Evolutionary conservation across 2,888 invertebrate species (phyloP).

Genomic region (Mimachlamys varia): DNA sequence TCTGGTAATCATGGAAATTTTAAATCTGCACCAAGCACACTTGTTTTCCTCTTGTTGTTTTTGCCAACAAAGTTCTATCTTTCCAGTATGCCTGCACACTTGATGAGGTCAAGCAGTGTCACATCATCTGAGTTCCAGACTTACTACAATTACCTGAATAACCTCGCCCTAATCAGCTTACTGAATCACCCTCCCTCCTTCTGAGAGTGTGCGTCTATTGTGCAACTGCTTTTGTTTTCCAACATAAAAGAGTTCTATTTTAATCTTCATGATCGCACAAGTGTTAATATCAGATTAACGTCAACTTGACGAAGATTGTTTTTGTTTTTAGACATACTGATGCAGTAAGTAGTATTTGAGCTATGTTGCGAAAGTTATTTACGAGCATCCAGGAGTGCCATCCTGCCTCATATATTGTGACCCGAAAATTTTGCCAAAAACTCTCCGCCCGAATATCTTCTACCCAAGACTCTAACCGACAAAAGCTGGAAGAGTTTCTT

Average conservation of each 20-base stretch:
- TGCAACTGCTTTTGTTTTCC: background rate
- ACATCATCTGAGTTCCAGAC: slow-evolving; percentile 27
- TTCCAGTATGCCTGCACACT: background rate
- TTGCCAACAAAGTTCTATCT: background rate
- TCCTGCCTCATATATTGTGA: background rate
- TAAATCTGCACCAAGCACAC: background rate
- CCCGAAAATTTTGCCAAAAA: background rate
- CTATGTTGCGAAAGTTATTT: background rate
- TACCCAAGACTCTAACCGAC: background rate
- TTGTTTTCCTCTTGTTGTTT: background rate
- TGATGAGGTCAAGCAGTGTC: slow-evolving; percentile 15
- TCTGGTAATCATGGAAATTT: background rate
- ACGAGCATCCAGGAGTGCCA: background rate
- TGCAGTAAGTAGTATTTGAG: background rate
- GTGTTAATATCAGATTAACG: background rate
- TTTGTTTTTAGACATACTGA: background rate
- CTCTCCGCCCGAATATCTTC: background rate
- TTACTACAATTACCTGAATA: slow-evolving; percentile 27
- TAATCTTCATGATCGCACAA: background rate
- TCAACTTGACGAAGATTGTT: background rate
- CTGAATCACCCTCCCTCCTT: background rate
- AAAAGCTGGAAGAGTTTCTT: background rate
- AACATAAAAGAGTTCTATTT: background rate
- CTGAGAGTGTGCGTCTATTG: background rate
- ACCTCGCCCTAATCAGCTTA: slow-evolving; percentile 22